phyloP scores from a whole-genome alignment of 2,797 vertebrate genomes.

The Austrolebias charrua region DNA sequence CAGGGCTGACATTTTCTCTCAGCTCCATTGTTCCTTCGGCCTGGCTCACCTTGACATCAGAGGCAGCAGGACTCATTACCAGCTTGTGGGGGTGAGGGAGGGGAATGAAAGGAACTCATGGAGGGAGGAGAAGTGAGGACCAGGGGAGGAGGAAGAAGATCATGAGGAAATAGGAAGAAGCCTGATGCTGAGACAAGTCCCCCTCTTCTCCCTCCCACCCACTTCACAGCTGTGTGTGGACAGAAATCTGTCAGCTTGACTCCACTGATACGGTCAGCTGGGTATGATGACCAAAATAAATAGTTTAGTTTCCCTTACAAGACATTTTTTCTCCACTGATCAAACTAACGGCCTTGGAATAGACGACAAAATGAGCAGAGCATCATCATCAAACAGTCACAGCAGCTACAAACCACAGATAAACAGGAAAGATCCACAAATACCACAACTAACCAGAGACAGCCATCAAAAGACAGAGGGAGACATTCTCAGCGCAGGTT shows the following conservation, averaged over 20 bases:
- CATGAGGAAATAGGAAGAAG: constrained; percentile 57
- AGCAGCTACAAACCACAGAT: constrained; percentile 37
- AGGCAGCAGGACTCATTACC: constrained; percentile 82
- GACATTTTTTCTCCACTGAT: constrained; percentile 13
- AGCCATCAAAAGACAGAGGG: constrained; percentile 32
- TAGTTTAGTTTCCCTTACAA: constrained; percentile 33
- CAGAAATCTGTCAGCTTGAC: constrained; percentile 33
- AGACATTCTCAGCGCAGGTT: background rate
- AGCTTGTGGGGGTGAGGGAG: constrained; percentile 44
- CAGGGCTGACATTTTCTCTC: constrained; percentile 76
- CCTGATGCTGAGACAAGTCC: constrained; percentile 49
- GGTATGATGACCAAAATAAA: constrained; percentile 21
- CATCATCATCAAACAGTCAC: constrained; percentile 28
- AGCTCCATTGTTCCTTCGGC: constrained; percentile 75
- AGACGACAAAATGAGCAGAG: constrained; percentile 36
- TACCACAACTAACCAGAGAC: constrained; percentile 12
- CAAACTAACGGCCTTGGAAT: constrained; percentile 25
- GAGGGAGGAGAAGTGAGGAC: constrained; percentile 48
- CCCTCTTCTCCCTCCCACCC: constrained; percentile 3
- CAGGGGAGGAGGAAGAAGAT: constrained; percentile 44
- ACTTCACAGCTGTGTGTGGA: constrained; percentile 19
- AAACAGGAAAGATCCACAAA: constrained; percentile 17
- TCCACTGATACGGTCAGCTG: constrained; percentile 22
- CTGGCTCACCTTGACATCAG: constrained; percentile 81
- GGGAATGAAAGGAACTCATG: constrained; percentile 68